These are phyloP conservation scores for Phocides pigmalion DNA, from an alignment of 1,140 invertebrate species.

Conservation along the genomic window DNA sequence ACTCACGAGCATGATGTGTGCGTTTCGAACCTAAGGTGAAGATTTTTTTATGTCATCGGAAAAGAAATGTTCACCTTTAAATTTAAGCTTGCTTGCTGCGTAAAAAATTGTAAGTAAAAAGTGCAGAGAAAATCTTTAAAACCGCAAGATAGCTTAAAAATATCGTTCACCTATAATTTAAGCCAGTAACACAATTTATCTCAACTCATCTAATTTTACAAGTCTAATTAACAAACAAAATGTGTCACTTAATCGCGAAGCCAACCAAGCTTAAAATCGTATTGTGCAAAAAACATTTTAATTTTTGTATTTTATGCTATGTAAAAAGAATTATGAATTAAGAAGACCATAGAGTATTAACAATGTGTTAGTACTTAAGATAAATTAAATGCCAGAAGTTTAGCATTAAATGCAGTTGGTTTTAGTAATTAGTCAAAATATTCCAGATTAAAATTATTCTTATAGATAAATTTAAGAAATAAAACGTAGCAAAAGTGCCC, in stretches of 20 bases:
- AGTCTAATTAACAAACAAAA: background rate
- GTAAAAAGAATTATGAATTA: background rate
- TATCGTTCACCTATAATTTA: constrained; percentile 17
- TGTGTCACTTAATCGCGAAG: constrained; percentile 18
- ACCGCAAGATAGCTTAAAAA: constrained; percentile 4
- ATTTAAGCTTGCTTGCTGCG: constrained; percentile 15
- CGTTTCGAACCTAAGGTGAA: background rate
- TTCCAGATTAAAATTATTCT: background rate
- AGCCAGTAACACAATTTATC: constrained; percentile 8
- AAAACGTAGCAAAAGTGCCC: constrained; percentile 20
- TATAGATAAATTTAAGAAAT: background rate
- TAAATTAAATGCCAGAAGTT: background rate
- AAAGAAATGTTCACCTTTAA: constrained; percentile 23
- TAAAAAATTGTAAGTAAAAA: background rate
- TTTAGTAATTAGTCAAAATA: background rate
- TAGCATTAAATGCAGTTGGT: background rate
- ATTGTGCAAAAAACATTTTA: background rate
- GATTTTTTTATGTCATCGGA: background rate
- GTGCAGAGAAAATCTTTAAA: background rate
- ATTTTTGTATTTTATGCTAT: background rate
- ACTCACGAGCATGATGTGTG: background rate
- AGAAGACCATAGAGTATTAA: background rate
- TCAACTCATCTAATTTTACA: background rate
- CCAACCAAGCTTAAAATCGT: constrained; percentile 1
- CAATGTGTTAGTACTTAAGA: background rate